Evolutionary conservation across 2,113 vertebrate genomes (phyloP), one percentile per base, ranked within the genome.

Genomic region (Ciconia stormi): DNA sequence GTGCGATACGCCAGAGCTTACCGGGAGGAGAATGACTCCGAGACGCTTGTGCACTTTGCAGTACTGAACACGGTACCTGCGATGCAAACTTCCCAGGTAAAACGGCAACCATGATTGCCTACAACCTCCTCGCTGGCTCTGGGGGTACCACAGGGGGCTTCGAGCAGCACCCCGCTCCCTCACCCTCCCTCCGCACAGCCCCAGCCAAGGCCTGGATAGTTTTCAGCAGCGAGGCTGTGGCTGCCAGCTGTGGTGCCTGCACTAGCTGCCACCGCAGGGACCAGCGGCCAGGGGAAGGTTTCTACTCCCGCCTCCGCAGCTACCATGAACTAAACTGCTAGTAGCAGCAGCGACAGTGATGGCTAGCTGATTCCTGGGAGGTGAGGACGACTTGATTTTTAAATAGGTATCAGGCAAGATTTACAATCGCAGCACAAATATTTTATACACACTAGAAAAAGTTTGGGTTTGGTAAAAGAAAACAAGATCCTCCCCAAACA

Each of bases 381-480:
- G 29, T 2, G 36, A 85, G 42, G 22, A 36, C 13, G 56, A 17
- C 17, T 42, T 5, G 3, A 25, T 55, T 63, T 58, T 63, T 30
- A 42, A 74, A 8, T 2, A 34, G 46, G 4, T 4, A 50, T 34
- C 61, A 69, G 49, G 16, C 4, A 8, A 50, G 58, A 59, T 38
- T 61, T 42, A 25, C 36, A 59, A 15, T 13, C 0, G 0, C 3
- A 0, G 38, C 32, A 67, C 25, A 34, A 66, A 5, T 27, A 34
- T 23, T 62, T 89, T 6, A 16, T 1, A 44, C 2, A 3, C 3
- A 0, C 23, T 11, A n/a, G 12, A 36, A 56, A 6, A 56, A 13
- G 58, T n/a, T 15, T 52, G 34, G 27, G 21, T 49, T 87, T 30
- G 19, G n/a, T 49, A 21, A 74, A 52, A 74, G 55, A 44, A 70